phyloP scores from a whole-genome alignment of 2,888 invertebrate genomes.

The Caenorhabditis macrosperma region DNA sequence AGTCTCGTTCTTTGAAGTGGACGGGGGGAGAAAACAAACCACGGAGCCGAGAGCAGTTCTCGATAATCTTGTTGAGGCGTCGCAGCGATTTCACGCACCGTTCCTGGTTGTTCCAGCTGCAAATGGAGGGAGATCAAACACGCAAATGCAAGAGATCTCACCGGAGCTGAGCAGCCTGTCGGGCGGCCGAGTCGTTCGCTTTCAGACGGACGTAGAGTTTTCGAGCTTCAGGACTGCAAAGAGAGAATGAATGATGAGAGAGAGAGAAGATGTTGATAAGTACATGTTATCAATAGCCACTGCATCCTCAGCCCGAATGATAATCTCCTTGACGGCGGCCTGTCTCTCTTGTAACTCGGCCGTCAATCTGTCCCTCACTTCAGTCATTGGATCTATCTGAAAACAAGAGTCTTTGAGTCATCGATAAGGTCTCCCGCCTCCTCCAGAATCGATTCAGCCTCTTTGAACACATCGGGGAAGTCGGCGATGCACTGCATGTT shows the following conservation, averaged over 20 bases:
- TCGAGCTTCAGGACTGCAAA: slow-evolving; percentile 58
- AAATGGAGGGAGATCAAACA: slow-evolving; percentile 8
- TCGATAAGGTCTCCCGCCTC: slow-evolving; percentile 41
- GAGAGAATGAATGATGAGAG: slow-evolving; percentile 2
- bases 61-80: slow-evolving; percentile 69
- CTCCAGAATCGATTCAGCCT: slow-evolving; percentile 67
- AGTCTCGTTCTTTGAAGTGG: not conserved
- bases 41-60: slow-evolving; percentile 62
- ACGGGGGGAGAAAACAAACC: slow-evolving; percentile 49
- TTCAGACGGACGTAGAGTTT: slow-evolving; percentile 67
- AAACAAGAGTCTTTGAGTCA: slow-evolving; percentile 7
- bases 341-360: slow-evolving; percentile 75
- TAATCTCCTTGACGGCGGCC: slow-evolving; percentile 73
- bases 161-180: slow-evolving; percentile 64
- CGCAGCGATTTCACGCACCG: slow-evolving; percentile 64
- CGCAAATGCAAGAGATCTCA: not conserved
- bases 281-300: slow-evolving; percentile 70
- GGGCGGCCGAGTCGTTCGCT: slow-evolving; percentile 63
- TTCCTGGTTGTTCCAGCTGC: slow-evolving; percentile 65
- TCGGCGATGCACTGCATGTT: slow-evolving; percentile 64
- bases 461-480: slow-evolving; percentile 68
- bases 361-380: slow-evolving; percentile 70
- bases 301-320: slow-evolving; percentile 77
- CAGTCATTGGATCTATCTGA: slow-evolving; percentile 75
- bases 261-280: slow-evolving; percentile 3